phyloP scores from a whole-genome alignment of 2,888 invertebrate species.

The Isotomurus palustris region DNA sequence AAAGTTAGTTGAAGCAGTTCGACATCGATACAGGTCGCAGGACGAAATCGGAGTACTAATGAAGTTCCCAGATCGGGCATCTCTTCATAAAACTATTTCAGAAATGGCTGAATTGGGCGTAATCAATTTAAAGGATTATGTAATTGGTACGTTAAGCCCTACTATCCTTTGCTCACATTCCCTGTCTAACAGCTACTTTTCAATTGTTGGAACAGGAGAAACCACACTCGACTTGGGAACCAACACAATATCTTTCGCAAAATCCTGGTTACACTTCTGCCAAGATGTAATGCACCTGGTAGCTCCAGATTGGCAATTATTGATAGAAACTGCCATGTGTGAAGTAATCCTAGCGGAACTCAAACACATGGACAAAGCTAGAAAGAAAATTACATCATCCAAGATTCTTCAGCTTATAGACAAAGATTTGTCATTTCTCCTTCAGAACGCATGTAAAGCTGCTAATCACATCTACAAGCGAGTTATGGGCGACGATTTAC shows the following conservation, averaged over 20 bases:
- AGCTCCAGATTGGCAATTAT: slow-evolving; percentile 67
- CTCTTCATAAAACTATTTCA: slow-evolving; percentile 63
- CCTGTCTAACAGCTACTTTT: too few relatives aligned
- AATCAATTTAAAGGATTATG: slow-evolving; percentile 55
- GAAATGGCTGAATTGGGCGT: slow-evolving; percentile 69
- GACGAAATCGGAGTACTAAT: slow-evolving; percentile 84
- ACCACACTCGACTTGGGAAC: slow-evolving; percentile 61
- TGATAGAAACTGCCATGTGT: slow-evolving; percentile 67
- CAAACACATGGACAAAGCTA: slow-evolving; percentile 56
- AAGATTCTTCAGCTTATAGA: slow-evolving; percentile 58
- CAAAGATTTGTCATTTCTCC: slow-evolving; percentile 67
- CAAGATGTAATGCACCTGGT: slow-evolving; percentile 71
- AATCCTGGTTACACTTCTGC: slow-evolving; percentile 66
- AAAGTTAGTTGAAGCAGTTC: slow-evolving; percentile 76
- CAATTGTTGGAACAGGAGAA: slow-evolving; percentile 53
- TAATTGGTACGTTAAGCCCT: slow-evolving; percentile 5
- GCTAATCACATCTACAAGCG: slow-evolving; percentile 59
- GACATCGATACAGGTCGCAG: slow-evolving; percentile 58
- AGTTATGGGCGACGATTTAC: slow-evolving; percentile 48
- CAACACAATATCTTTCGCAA: slow-evolving; percentile 75
- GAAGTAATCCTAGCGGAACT: slow-evolving; percentile 72
- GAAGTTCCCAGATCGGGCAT: slow-evolving; percentile 69
- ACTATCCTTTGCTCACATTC: not conserved
- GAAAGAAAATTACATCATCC: slow-evolving; percentile 55
- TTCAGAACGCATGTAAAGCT: slow-evolving; percentile 61